phyloP scores from a whole-genome alignment of 1,140 invertebrate species.

The Bombus superbus region DNA sequence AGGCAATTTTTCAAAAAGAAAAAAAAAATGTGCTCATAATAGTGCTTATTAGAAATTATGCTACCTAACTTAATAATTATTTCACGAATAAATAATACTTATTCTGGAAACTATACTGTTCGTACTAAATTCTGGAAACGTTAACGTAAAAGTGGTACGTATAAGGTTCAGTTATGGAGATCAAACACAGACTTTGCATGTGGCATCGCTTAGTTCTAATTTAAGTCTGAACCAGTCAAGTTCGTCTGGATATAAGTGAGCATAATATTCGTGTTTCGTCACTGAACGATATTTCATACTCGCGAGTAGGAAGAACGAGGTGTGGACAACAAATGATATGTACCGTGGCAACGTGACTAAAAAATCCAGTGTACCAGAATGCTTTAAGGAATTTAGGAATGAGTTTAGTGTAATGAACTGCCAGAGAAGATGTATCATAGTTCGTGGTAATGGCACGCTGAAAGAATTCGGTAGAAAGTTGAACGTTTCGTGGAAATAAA shows the following conservation, averaged over 20 bases:
- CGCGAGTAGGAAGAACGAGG: background rate
- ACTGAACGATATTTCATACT: background rate
- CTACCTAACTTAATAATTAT: background rate
- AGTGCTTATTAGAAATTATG: too few species aligned
- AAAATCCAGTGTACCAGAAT: too few species aligned
- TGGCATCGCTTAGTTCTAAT: background rate
- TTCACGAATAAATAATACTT: background rate
- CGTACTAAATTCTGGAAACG: background rate
- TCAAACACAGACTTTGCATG: background rate
- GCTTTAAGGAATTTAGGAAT: background rate
- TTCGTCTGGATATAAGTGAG: background rate
- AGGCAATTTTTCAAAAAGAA: background rate
- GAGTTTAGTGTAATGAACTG: background rate
- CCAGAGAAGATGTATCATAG: background rate
- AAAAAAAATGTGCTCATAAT: background rate
- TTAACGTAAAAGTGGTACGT: background rate
- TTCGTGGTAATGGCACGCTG: background rate
- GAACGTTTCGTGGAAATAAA: background rate
- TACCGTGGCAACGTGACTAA: background rate
- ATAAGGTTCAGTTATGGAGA: background rate
- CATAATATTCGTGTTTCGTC: background rate
- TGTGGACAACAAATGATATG: background rate
- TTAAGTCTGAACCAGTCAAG: background rate
- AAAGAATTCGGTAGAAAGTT: background rate
- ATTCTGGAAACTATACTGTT: background rate